These are phyloP conservation scores for Drosophila prolongata DNA, from an alignment of 2,888 invertebrate genomes.

Conservation along the genomic window DNA sequence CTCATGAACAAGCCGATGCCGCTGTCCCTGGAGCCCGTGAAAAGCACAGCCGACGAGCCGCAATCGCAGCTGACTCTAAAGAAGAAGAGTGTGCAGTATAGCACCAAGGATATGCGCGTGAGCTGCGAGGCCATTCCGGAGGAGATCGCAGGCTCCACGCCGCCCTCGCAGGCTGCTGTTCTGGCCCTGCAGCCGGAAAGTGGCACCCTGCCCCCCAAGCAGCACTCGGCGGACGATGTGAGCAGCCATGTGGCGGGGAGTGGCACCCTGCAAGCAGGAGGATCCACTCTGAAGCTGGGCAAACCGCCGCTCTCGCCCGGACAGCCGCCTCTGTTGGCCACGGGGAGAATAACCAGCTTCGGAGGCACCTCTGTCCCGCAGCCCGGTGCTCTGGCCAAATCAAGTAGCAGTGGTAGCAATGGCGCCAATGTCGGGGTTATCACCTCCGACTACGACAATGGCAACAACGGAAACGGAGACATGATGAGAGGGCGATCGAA, in stretches of 20 bases:
- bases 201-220: constrained; percentile 80
- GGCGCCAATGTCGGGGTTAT: constrained; percentile 52
- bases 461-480: constrained; percentile 86
- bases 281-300: constrained; percentile 78
- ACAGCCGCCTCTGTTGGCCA: constrained; percentile 59
- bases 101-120: constrained; percentile 91
- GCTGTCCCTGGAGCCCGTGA: constrained; percentile 81
- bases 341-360: constrained; percentile 48
- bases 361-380: constrained; percentile 33
- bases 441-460: constrained; percentile 84
- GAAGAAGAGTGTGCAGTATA: constrained; percentile 86
- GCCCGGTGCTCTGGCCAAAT: constrained; percentile 71
- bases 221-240: constrained; percentile 84
- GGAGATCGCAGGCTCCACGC: constrained; percentile 92
- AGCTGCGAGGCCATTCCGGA: constrained; percentile 96
- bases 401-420: constrained; percentile 71
- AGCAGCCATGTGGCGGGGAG: constrained; percentile 57
- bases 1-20: constrained; percentile 82
- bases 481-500: constrained; percentile 86
- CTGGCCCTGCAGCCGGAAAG: constrained; percentile 68
- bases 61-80: constrained; percentile 72
- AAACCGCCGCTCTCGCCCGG: constrained; percentile 88
- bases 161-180: constrained; percentile 86
- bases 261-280: constrained; percentile 52
- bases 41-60: constrained; percentile 43